Base-by-base conservation (phyloP, 2,888 invertebrate genomes). In the Lysandra bellargus region DNA sequence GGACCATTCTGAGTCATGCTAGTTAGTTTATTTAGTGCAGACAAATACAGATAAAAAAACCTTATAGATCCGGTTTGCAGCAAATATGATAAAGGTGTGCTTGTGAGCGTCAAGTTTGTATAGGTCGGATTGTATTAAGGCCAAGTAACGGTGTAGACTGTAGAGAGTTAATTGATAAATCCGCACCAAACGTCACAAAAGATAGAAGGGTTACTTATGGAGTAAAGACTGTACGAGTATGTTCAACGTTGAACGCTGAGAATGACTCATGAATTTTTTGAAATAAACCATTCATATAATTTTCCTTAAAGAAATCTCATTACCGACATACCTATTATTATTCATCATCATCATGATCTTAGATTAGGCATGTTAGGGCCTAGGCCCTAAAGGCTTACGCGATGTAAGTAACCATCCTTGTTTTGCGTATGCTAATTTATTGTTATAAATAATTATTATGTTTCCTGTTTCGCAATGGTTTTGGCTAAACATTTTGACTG, bases 221-320 rank as follows among this genome's bases (percentile, higher is more conserved):
- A 57, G 57, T 30, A 64, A 23, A 64, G 9, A 64, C 64, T 30
- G 23, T 23, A n/a, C 4, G 60, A n/a, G 60, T 7, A 60, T 23
- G n/a, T 17, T 0, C 57, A 23, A 64, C 64, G n/a, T 30, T 12
- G 9, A 30, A 49, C 44, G 9, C 3, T 64, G 30, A 30, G 64
- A 64, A 64, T 64, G 64, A 64, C 30, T 64, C 64, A 64, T 64
- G 9, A 64, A 64, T 64, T 64, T 30, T 30, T 64, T 64, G 64
- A 64, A 64, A 64, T 30, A 23, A 23, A 30, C 30, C 64, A 30
- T 64, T 64, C 64, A 61, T 61, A 64, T 64, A 64, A 64, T 64
- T 30, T 12, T 30, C 61, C 61, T 61, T 61, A 23, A 61, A 61
- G 61, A 23, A 61, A 61, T 61, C 61, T 61, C 61, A 23, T 61